Evolutionary conservation across 2,113 vertebrate species (phyloP).

Genomic region (Leucoraja erinaceus): DNA sequence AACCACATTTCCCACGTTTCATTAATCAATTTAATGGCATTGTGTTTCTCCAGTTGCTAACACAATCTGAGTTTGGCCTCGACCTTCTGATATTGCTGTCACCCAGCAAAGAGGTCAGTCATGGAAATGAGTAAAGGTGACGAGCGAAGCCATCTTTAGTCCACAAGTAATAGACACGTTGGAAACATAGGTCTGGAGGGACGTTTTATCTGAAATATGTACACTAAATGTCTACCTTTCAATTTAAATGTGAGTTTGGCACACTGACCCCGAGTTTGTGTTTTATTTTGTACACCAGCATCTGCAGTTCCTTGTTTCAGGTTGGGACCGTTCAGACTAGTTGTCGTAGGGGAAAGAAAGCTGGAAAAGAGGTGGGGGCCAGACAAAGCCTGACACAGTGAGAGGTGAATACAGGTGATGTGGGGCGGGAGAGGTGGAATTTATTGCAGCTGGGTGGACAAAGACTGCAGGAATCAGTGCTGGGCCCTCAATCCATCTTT

Average conservation of each 20-base stretch:
- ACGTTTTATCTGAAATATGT: neutral
- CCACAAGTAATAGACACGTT: neutral
- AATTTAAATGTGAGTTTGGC: neutral
- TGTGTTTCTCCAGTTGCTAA: constrained; percentile 8
- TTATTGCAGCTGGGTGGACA: too few species aligned
- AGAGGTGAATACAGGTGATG: too few species aligned
- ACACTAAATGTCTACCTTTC: neutral
- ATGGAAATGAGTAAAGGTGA: neutral
- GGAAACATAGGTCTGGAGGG: neutral
- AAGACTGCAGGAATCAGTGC: too few species aligned
- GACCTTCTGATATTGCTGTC: neutral
- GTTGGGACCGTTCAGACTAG: too few species aligned
- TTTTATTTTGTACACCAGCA: too few species aligned
- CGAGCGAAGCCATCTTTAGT: neutral
- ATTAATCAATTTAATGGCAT: constrained; percentile 33
- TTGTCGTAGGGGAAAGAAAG: too few species aligned
- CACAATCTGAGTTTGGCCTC: neutral
- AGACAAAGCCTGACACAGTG: too few species aligned
- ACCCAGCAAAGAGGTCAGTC: neutral
- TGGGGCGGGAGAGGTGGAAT: too few species aligned
- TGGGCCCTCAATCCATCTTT: too few species aligned
- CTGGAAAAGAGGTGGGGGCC: too few species aligned
- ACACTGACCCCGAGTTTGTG: too few species aligned
- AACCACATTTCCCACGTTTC: neutral
- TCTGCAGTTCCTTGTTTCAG: too few species aligned